These are phyloP conservation scores for Tiliacea citrago DNA, from an alignment of 2,888 invertebrate species.

Conservation along the genomic window DNA sequence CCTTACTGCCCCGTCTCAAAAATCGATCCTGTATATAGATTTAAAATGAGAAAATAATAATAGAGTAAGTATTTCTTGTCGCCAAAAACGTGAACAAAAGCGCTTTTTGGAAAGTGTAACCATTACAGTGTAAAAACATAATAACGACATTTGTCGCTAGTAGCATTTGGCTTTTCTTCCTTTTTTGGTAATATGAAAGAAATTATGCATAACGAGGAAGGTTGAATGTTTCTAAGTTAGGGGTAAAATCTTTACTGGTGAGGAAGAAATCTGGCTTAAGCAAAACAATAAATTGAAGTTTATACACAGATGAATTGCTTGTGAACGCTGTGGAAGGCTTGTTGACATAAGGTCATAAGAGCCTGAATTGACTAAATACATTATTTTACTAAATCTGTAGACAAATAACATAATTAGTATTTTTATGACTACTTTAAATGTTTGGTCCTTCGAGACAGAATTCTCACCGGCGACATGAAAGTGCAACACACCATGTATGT, in stretches of 20 bases:
- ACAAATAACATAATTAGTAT: too few species aligned
- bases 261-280: background rate
- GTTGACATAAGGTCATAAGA: too few species aligned
- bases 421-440: background rate
- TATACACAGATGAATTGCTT: background rate
- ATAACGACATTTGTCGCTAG: background rate
- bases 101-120: too few species aligned
- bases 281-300: too few species aligned
- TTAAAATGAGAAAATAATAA: too few species aligned
- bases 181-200: conserved; percentile 1
- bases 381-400: background rate
- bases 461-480: background rate
- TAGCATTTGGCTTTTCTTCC: background rate
- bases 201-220: background rate
- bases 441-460: background rate
- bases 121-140: background rate
- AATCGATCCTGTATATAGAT: too few species aligned
- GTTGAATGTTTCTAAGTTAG: conserved; percentile 22
- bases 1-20: too few species aligned
- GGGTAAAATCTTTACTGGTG: background rate
- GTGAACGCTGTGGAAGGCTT: background rate
- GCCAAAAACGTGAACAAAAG: background rate
- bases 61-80: background rate
- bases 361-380: background rate
- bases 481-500: background rate